Conservation (phyloP, 2,797 vertebrate species). For the Acanthis flammea region DNA sequence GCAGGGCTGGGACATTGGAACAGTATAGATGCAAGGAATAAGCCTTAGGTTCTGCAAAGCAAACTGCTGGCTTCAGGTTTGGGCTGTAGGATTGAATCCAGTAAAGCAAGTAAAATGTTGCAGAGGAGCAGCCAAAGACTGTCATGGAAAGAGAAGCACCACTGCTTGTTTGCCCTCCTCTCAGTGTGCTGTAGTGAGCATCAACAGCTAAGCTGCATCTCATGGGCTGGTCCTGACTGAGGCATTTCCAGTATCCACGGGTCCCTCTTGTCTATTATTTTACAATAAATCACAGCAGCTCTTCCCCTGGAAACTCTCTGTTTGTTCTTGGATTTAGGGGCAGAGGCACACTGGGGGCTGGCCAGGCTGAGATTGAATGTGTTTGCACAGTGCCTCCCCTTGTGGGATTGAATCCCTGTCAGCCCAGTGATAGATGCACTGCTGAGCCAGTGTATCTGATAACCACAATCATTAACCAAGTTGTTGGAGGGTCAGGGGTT, state of each 20-base stretch:
- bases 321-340: constrained; percentile 17
- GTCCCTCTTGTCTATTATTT: background rate
- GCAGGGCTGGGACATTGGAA: background rate
- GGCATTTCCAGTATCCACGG: background rate
- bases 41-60: background rate
- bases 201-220: background rate
- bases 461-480: constrained; percentile 45
- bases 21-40: background rate
- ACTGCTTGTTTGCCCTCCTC: background rate
- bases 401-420: constrained; percentile 29
- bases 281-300: background rate
- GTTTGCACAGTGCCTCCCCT: constrained; percentile 35
- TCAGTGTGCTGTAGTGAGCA: background rate
- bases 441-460: constrained; percentile 55
- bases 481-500: background rate
- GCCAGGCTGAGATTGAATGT: background rate
- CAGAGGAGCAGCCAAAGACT: background rate
- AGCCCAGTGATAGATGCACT: constrained; percentile 39
- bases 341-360: background rate
- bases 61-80: background rate
- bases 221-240: background rate
- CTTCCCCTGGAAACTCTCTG: background rate
- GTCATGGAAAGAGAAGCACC: background rate
- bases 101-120: background rate
- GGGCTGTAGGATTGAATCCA: background rate